A percentile compares a stretch with the other conserved stretches of the same genome.
These are phyloP conservation scores for Drosophila anomalata DNA, from an alignment of 2,888 invertebrate genomes.

Conservation along the genomic window DNA sequence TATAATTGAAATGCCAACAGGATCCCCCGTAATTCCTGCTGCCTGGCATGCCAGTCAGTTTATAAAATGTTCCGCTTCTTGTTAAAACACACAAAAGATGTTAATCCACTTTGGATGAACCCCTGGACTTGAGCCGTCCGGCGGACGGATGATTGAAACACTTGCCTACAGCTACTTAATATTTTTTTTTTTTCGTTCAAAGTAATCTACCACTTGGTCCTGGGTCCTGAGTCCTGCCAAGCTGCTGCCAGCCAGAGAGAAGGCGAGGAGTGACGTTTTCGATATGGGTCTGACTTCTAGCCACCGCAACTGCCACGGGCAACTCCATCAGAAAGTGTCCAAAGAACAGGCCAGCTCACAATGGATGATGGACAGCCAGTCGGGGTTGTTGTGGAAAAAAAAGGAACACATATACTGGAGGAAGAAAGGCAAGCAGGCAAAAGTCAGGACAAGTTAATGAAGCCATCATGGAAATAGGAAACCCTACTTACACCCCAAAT, in stretches of 20 bases:
- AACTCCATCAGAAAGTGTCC: conserved; percentile 39
- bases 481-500: conserved; percentile 56
- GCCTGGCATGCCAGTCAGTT: neutral
- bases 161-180: conserved; percentile 21
- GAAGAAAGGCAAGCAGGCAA: neutral
- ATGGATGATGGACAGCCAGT: conserved; percentile 27
- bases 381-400: conserved; percentile 1
- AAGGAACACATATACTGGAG: conserved; percentile 6
- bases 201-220: conserved; percentile 9
- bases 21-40: neutral
- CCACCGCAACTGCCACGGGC: conserved; percentile 5
- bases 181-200: conserved; percentile 5
- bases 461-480: conserved; percentile 60
- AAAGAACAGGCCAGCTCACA: conserved; percentile 27
- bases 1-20: neutral
- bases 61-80: neutral
- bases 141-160: conserved; percentile 26
- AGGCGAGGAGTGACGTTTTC: conserved; percentile 55
- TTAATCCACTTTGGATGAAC: conserved; percentile 21
- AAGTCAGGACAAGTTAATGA: conserved; percentile 60
- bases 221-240: neutral
- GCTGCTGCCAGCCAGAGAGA: neutral
- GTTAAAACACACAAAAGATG: conserved; percentile 13
- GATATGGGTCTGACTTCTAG: conserved; percentile 62
- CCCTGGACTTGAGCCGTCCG: conserved; percentile 21